phyloP scores from a whole-genome alignment of 2,113 vertebrate species.

The Chaetodon trifascialis region DNA sequence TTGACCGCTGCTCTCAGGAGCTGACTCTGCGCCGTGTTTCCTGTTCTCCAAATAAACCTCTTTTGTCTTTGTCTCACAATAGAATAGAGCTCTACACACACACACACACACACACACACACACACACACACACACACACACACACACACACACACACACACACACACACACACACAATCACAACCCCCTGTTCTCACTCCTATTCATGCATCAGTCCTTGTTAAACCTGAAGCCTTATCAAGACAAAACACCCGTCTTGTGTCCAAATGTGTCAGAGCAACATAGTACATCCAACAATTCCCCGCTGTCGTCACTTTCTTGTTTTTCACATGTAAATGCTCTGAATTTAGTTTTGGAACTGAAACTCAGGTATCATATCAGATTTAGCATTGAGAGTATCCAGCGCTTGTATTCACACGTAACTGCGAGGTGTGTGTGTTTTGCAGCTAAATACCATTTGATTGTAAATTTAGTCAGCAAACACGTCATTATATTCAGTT shows the following conservation, averaged over 20 bases:
- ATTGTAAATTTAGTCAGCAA: too few relatives aligned
- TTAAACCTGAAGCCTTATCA: constrained; percentile 70
- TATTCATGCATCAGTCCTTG: constrained; percentile 53
- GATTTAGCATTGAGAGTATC: neutral
- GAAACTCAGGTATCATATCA: neutral
- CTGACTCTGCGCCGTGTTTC: constrained; percentile 69
- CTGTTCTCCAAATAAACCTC: constrained; percentile 77
- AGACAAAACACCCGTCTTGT: constrained; percentile 61
- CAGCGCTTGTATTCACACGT: too few relatives aligned
- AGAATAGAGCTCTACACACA: constrained; percentile 32
- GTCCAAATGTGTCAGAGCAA: constrained; percentile 6
- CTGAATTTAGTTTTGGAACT: neutral
- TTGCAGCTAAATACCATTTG: too few relatives aligned
- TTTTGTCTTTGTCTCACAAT: constrained; percentile 78
- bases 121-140: constrained; percentile 27
- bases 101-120: constrained; percentile 23
- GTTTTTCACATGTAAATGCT: neutral
- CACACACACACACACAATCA: constrained; percentile 30
- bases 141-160: constrained; percentile 38
- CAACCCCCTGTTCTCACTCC: constrained; percentile 16
- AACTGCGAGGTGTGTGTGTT: too few relatives aligned
- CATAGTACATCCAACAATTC: constrained; percentile 16
- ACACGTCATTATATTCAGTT: neutral
- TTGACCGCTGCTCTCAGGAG: constrained; percentile 48
- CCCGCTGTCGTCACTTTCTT: neutral